Percentiles rank a stretch among this genome's conserved stretches.
Evolutionary conservation across 2,113 vertebrate species (phyloP).

Genomic region (Peromyscus leucopus): DNA sequence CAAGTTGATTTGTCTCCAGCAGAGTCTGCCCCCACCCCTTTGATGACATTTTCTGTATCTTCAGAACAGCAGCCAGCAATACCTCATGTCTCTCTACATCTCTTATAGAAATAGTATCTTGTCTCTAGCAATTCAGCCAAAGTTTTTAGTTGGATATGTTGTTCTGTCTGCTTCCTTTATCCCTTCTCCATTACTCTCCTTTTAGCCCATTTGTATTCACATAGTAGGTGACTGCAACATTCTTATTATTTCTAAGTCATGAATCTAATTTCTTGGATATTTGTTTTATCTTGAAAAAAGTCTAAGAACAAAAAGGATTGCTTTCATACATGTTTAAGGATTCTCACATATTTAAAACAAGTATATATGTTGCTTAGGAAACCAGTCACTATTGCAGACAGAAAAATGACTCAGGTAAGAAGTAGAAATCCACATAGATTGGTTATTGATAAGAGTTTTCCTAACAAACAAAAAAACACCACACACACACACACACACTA

Average conservation of each 20-base stretch:
- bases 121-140: not conserved
- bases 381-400: not conserved
- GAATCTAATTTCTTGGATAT: not conserved
- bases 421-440: not conserved
- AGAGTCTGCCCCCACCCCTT: not conserved
- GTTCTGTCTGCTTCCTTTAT: not conserved
- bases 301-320: not conserved
- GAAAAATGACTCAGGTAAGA: not conserved
- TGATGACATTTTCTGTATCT: not conserved
- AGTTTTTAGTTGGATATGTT: not conserved
- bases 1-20: not conserved
- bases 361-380: not conserved
- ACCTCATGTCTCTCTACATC: not conserved
- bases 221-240: not conserved
- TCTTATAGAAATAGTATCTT: not conserved
- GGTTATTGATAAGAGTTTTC: constrained; percentile 8
- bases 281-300: not conserved
- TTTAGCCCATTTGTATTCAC: constrained; percentile 21
- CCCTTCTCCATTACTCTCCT: not conserved
- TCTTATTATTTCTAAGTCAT: not conserved
- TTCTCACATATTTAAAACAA: not conserved
- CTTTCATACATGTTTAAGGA: constrained; percentile 1
- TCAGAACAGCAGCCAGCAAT: not conserved
- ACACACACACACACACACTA: not conserved
- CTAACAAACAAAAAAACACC: not conserved